phyloP scores from a whole-genome alignment of 2,797 vertebrate species.

The Ibycter americanus region DNA sequence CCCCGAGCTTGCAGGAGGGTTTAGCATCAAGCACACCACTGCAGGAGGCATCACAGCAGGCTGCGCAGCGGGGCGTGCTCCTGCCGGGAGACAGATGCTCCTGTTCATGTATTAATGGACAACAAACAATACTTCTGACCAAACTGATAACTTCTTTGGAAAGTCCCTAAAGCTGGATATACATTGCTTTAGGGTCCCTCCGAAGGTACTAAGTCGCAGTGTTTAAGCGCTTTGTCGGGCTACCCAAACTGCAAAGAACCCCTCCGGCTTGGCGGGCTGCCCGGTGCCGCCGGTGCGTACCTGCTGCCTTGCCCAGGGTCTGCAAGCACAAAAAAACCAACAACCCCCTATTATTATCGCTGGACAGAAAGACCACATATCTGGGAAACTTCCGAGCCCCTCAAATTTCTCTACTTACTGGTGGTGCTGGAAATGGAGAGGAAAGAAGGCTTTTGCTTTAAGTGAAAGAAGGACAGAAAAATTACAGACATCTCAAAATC shows the following conservation, averaged over 20 bases:
- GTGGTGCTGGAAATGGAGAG: background rate
- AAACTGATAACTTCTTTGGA: accelerated
- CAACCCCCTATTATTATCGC: accelerated
- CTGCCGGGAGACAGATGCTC: background rate
- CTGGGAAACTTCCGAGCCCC: background rate
- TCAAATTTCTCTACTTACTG: background rate
- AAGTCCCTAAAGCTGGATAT: accelerated
- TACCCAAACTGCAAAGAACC: background rate
- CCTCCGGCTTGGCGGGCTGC: accelerated
- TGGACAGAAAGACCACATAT: accelerated
- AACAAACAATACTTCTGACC: accelerated
- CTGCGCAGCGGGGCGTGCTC: accelerated
- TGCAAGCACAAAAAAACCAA: background rate
- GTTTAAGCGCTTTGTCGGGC: background rate
- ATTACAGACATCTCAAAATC: background rate
- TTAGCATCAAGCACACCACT: background rate
- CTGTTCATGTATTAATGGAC: accelerated
- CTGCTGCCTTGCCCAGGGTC: background rate
- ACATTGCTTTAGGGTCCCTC: background rate
- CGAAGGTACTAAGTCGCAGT: background rate
- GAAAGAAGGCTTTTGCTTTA: background rate
- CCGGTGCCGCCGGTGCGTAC: accelerated
- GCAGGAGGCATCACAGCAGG: background rate
- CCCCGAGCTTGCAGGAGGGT: background rate
- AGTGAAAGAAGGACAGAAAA: background rate